Evolutionary conservation across 1,140 invertebrate genomes (phyloP).

Genomic region (Platyscapa corneri): DNA sequence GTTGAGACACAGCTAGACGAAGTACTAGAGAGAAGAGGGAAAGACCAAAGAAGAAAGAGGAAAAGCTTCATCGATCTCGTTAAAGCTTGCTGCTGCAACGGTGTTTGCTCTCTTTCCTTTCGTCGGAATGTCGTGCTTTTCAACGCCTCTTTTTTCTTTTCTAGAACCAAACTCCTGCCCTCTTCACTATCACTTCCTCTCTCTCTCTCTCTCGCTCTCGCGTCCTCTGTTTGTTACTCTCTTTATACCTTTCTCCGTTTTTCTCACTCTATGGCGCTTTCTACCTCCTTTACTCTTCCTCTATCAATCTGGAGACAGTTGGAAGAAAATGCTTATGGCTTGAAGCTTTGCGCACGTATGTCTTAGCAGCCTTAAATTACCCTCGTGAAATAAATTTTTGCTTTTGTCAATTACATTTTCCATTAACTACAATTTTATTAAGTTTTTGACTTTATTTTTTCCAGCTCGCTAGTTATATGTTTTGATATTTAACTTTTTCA

Average conservation of each 20-base stretch:
- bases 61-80: slow-evolving; percentile 67
- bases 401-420: slow-evolving; percentile 41
- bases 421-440: slow-evolving; percentile 41
- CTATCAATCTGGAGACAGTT: background rate
- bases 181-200: background rate
- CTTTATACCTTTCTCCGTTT: background rate
- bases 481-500: no score
- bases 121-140: slow-evolving; percentile 55
- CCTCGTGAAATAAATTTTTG: slow-evolving; percentile 62
- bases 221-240: no score
- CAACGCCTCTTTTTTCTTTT: slow-evolving; percentile 52
- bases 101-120: slow-evolving; percentile 55
- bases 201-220: background rate
- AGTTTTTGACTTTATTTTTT: background rate
- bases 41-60: slow-evolving; percentile 48
- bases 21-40: slow-evolving; percentile 39
- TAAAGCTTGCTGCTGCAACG: slow-evolving; percentile 58
- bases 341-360: slow-evolving; percentile 1
- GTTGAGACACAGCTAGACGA: slow-evolving; percentile 45
- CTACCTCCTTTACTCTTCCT: background rate
- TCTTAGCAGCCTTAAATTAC: slow-evolving; percentile 58
- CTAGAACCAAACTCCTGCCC: background rate
- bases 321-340: background rate
- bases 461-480: background rate
- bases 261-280: background rate